Evolutionary conservation across 2,888 invertebrate genomes (phyloP).

Genomic region (Hirtodrosophila confusa): DNA sequence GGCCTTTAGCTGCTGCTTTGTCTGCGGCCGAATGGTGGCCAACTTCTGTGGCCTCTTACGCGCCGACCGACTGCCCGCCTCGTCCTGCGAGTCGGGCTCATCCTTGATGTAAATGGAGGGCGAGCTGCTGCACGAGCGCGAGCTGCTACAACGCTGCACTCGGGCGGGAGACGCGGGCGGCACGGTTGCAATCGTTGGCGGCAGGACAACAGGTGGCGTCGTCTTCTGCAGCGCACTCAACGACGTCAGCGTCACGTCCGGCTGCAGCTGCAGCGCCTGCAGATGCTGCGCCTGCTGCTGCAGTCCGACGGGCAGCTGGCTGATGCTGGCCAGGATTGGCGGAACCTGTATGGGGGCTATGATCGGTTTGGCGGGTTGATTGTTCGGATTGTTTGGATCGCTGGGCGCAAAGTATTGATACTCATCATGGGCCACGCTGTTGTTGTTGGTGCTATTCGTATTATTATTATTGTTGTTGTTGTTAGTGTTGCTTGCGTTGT

Average conservation of each 20-base stretch:
- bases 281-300: constrained; percentile 70
- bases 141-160: constrained; percentile 53
- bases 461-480: constrained; percentile 34
- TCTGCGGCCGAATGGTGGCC: constrained; percentile 63
- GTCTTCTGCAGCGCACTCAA: constrained; percentile 56
- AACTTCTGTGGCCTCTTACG: constrained; percentile 38
- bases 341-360: constrained; percentile 10
- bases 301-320: constrained; percentile 53
- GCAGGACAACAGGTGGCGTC: constrained; percentile 7
- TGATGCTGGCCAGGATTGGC: constrained; percentile 35
- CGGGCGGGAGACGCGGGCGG: constrained; percentile 35
- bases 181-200: constrained; percentile 12
- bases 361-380: constrained; percentile 51
- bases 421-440: constrained; percentile 70
- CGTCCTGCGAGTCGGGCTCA: constrained; percentile 72
- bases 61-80: constrained; percentile 14
- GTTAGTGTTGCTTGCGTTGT: constrained; percentile 19
- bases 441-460: constrained; percentile 55
- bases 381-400: constrained; percentile 82
- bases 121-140: constrained; percentile 79
- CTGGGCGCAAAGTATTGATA: constrained; percentile 82
- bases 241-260: constrained; percentile 74
- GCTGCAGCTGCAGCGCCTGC: constrained; percentile 72
- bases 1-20: constrained; percentile 67
- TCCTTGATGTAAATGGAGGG: constrained; percentile 83